Evolutionary conservation across 2,888 invertebrate genomes (phyloP).

Genomic region (Gisinianus flammeolus): DNA sequence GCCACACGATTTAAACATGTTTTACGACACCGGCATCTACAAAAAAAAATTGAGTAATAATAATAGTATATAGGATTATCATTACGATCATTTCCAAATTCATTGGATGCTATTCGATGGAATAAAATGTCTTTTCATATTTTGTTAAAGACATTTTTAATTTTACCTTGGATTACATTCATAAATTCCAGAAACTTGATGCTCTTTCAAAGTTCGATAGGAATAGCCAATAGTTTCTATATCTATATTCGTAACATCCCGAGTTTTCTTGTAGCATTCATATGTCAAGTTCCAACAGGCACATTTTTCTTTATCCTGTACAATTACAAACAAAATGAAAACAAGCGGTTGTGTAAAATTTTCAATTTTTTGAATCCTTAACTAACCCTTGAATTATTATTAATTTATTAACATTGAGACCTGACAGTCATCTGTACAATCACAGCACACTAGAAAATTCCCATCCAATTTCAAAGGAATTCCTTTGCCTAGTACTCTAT

Average conservation of each 20-base stretch:
- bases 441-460: slow-evolving; percentile 87
- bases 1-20: slow-evolving; percentile 93
- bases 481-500: slow-evolving; percentile 82
- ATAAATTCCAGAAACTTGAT: slow-evolving; percentile 89
- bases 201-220: slow-evolving; percentile 81
- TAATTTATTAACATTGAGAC: too few species aligned
- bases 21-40: slow-evolving; percentile 81
- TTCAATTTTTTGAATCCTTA: too few species aligned
- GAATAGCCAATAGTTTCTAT: slow-evolving; percentile 74
- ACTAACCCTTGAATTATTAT: too few species aligned
- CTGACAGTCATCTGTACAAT: slow-evolving; percentile 89
- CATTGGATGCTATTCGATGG: too few species aligned
- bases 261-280: slow-evolving; percentile 69
- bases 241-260: slow-evolving; percentile 61
- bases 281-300: slow-evolving; percentile 88
- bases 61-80: too few species aligned
- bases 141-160: too few species aligned
- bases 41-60: slow-evolving; percentile 67
- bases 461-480: slow-evolving; percentile 83
- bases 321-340: slow-evolving; percentile 26
- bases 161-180: slow-evolving; percentile 85
- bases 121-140: too few species aligned
- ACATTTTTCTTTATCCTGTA: slow-evolving; percentile 83
- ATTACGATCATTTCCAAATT: too few species aligned
- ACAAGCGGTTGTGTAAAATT: too few species aligned